Evolutionary conservation across 2,113 vertebrate species (phyloP), one percentile per base, ranked within the genome.

Genomic region (Rafetus swinhoei): DNA sequence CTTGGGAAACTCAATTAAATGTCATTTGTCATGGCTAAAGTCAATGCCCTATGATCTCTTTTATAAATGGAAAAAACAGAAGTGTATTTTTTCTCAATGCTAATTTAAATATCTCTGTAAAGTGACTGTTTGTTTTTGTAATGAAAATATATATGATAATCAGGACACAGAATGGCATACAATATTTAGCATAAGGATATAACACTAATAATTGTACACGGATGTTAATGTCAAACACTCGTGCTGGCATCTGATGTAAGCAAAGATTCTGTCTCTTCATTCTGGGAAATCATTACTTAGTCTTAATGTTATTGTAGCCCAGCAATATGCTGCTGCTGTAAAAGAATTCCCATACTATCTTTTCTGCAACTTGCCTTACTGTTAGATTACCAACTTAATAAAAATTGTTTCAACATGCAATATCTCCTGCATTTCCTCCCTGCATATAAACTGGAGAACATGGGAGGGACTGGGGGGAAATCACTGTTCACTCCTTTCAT

Each of bases 51-150:
- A 7, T 85, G 81, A 89, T 95, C 82, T 74, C 87, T 86, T 57
- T 76, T 55, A 90, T 91, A 92, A 93, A 89, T 83, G 79, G 86
- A 97, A 92, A 88, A 93, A 96, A 95, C 89, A 97, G 79, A 96
- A 92, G 94, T 89, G 89, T 60, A 92, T 96, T 97, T 92, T 96
- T 96, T 82, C 80, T 94, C 90, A 90, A 55, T 55, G 24, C 88
- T 96, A 45, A 97, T 90, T 97, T 96, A 95, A 95, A 95, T 82
- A 90, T 79, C 94, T 93, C 81, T 95, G 86, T 93, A 84, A 95
- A 96, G 94, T 86, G 93, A 85, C 81, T 95, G 86, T 53, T 89
- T 95, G 86, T 53, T 89, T 92, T 90, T 94, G 86, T 76, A 91
- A 93, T 93, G 69, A 55, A 82, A 53, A 87, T 82, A 92, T 72